phyloP scores from a whole-genome alignment of 2,113 vertebrate genomes.

The Lagopus muta region DNA sequence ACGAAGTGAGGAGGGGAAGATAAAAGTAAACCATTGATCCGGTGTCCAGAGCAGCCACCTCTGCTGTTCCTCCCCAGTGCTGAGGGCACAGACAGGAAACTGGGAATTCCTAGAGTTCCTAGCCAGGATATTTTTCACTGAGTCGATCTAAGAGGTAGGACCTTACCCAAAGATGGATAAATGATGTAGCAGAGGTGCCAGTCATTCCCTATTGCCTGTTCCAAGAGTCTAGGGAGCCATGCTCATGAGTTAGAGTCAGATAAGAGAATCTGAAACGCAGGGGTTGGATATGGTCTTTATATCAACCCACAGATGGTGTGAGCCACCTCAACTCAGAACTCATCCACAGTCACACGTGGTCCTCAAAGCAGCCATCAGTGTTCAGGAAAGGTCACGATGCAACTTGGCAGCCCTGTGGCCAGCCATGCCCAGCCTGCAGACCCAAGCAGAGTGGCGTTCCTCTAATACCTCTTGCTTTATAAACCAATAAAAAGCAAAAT shows the following conservation, averaged over 20 bases:
- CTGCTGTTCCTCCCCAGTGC: accelerated
- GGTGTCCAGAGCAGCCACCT: neutral
- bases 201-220: neutral
- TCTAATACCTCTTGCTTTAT: neutral
- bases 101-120: neutral
- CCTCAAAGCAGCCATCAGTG: neutral
- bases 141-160: neutral
- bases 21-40: neutral
- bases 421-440: neutral
- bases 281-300: neutral
- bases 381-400: neutral
- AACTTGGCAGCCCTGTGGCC: neutral
- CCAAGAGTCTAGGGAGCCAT: too few species aligned
- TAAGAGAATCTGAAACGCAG: accelerated
- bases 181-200: too few species aligned
- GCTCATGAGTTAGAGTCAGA: neutral
- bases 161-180: neutral
- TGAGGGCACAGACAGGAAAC: neutral
- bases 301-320: neutral
- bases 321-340: neutral
- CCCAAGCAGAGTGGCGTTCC: accelerated
- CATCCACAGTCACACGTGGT: neutral
- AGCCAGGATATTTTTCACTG: neutral
- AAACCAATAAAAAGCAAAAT: neutral
- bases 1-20: neutral